Evolutionary conservation across 2,113 vertebrate genomes (phyloP).

Genomic region (Plotosus lineatus): DNA sequence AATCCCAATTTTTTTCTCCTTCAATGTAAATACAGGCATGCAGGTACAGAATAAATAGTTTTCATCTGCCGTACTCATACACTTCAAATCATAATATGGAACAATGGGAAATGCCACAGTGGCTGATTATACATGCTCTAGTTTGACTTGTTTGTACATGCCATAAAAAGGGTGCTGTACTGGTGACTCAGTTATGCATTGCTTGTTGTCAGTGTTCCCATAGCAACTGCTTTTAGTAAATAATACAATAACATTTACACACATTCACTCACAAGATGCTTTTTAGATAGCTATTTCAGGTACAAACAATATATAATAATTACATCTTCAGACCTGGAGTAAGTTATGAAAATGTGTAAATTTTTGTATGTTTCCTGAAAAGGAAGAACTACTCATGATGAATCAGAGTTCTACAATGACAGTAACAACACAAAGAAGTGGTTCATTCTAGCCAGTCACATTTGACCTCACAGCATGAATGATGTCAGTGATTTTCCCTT

Average conservation of each 20-base stretch:
- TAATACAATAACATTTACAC: conserved; percentile 5
- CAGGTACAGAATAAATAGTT: conserved; percentile 47
- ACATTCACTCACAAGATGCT: neutral
- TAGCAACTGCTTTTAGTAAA: neutral
- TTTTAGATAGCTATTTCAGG: neutral
- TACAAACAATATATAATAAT: neutral
- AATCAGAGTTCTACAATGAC: conserved; percentile 8
- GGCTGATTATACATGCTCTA: conserved; percentile 9
- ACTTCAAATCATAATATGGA: neutral
- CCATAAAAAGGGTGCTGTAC: conserved; percentile 17
- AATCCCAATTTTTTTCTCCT: conserved; percentile 6
- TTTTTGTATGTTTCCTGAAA: neutral
- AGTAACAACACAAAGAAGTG: conserved; percentile 25
- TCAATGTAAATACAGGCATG: conserved; percentile 13
- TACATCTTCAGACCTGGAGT: neutral
- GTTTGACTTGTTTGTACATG: conserved; percentile 33
- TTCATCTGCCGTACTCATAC: conserved; percentile 10
- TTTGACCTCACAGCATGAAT: conserved; percentile 47
- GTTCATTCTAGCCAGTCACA: conserved; percentile 27
- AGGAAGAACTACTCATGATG: neutral
- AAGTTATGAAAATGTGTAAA: neutral
- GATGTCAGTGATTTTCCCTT: conserved; percentile 48
- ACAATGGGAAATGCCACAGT: conserved; percentile 41
- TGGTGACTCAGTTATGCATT: conserved; percentile 30
- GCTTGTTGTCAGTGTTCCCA: conserved; percentile 15